phyloP scores from a whole-genome alignment of 2,113 vertebrate species.

The Elephas maximus region DNA sequence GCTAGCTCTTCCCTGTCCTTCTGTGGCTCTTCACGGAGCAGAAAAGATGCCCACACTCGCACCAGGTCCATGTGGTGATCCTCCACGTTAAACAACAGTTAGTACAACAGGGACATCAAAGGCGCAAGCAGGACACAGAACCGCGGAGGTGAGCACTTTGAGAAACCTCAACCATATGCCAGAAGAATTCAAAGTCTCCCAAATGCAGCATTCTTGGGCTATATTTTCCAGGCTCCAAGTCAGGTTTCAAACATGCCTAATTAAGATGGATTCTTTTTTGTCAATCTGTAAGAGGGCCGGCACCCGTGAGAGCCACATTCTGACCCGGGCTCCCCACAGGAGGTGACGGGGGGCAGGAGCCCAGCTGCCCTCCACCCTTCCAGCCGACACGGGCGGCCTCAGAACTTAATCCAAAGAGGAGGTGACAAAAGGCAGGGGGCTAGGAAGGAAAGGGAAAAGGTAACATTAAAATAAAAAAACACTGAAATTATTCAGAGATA shows the following conservation, averaged over 20 bases:
- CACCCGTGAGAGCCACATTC: neutral
- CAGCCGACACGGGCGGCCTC: neutral
- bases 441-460: neutral
- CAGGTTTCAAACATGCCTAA: neutral
- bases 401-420: neutral
- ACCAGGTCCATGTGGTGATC: neutral
- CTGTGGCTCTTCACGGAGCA: neutral
- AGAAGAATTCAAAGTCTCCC: neutral
- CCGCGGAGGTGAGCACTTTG: neutral
- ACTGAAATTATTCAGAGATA: conserved; percentile 51
- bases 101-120: neutral
- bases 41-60: neutral
- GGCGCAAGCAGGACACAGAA: neutral
- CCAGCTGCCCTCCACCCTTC: neutral
- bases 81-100: neutral
- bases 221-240: neutral
- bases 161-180: neutral
- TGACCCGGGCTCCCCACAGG: fast-evolving
- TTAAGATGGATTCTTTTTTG: neutral
- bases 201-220: neutral
- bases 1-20: neutral
- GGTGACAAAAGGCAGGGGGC: neutral
- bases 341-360: fast-evolving
- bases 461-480: neutral
- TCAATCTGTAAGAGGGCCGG: neutral